Conservation (phyloP, 2,888 invertebrate species). For the Brenthis hecate region DNA sequence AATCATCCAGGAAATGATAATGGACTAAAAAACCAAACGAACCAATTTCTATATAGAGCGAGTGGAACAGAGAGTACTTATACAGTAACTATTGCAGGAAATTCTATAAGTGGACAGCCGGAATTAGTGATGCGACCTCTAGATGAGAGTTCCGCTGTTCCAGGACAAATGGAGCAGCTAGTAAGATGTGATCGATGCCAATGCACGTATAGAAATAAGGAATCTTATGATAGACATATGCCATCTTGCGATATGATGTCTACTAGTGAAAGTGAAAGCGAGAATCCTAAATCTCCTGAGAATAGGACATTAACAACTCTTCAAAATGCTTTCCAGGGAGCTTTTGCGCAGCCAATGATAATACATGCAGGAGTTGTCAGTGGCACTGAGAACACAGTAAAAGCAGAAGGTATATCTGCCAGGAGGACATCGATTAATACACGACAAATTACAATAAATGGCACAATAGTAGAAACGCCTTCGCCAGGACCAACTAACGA, state of each 20-base stretch:
- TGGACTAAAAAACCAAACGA: conserved; percentile 61
- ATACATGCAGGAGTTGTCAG: conserved; percentile 76
- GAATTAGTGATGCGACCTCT: conserved; percentile 74
- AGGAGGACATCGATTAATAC: conserved; percentile 78
- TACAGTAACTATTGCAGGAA: conserved; percentile 78
- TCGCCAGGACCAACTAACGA: conserved; percentile 78
- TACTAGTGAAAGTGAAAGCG: conserved; percentile 92
- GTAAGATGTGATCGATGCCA: conserved; percentile 94
- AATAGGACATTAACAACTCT: conserved; percentile 76
- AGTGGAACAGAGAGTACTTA: conserved; percentile 75
- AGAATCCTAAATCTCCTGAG: conserved; percentile 83
- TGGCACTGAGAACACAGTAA: conserved; percentile 70
- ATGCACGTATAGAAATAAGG: conserved; percentile 91
- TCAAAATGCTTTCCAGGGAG: conserved; percentile 78
- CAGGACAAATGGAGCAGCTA: conserved; percentile 85
- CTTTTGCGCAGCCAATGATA: conserved; percentile 78
- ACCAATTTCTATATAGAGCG: conserved; percentile 74
- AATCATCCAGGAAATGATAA: conserved; percentile 70
- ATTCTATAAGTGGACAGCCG: conserved; percentile 75
- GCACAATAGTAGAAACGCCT: conserved; percentile 79
- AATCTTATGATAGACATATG: conserved; percentile 91
- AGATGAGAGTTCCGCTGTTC: conserved; percentile 62
- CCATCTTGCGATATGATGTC: conserved; percentile 89
- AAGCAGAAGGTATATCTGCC: conserved; percentile 76
- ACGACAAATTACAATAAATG: conserved; percentile 78